Evolutionary conservation across 2,113 vertebrate species (phyloP), one percentile per base, ranked within the genome.

Genomic region (Dipodomys spectabilis): DNA sequence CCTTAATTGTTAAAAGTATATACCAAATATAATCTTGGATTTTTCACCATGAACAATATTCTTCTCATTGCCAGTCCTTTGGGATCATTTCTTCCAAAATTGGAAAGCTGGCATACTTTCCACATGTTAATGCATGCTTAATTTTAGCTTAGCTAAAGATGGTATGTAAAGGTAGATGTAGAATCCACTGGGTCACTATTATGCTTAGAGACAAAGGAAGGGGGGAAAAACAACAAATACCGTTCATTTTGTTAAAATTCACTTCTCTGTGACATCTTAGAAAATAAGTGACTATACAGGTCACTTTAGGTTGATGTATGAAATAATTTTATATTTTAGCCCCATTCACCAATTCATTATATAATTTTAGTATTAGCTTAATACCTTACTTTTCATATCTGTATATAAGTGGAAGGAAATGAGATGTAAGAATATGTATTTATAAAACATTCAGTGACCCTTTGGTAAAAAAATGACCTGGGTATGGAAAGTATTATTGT

Each of bases 281-380:
- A 62, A 39, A 62, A 65, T 35, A 7, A 75, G 18, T 72, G 23
- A 93, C 69, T 87, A 2, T 35, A 73, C 32, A 1, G 23, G 44
- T 91, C 39, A 11, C 2, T 87, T 88, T 45, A 74, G 3, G 82
- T 80, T 39, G 80, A 82, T 78, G 2, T 45, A 60, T 19, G 67
- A 19, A n/a, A 2, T 71, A 6, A 28, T 57, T 84, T 86, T 7
- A 82, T 79, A 62, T 85, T 62, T 90, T 84, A 92, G 28, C 6
- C 19, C 78, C 82, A 8, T 22, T 19, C 32, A 22, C 44, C 35
- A 90, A 78, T 9, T 94, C 45, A 53, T 20, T 83, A 13, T 74
- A 57, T 20, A 81, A 74, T 83, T 20, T 86, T 82, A 62, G 72
- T 85, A 28, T 73, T 71, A 83, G 94, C 88, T 65, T 19, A 92